phyloP scores from a whole-genome alignment of 2,888 invertebrate species.

The Invenusta paracnida region DNA sequence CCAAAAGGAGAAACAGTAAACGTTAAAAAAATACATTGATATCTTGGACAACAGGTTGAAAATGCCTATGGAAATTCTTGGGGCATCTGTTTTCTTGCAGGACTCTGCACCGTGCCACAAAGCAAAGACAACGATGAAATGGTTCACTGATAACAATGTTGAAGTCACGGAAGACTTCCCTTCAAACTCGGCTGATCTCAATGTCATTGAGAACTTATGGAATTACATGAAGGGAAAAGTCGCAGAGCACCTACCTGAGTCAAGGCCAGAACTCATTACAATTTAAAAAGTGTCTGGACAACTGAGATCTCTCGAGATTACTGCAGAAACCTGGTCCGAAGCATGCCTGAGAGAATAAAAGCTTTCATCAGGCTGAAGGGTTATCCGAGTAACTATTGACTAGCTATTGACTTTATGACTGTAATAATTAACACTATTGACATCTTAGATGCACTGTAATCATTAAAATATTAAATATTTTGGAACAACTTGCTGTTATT shows the following conservation, averaged over 20 bases:
- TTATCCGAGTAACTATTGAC: not conserved
- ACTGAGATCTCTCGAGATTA: not conserved
- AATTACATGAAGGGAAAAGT: not conserved
- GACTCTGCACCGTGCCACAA: slow-evolving; percentile 14
- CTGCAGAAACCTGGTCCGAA: not conserved
- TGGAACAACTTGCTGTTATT: not conserved
- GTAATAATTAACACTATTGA: too few species aligned
- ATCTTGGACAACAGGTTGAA: not conserved
- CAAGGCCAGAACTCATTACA: not conserved
- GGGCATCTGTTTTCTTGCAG: not conserved
- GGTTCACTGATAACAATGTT: not conserved
- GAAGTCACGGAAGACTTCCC: not conserved
- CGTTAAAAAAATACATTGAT: not conserved
- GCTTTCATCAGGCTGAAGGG: not conserved
- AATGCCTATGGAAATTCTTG: not conserved
- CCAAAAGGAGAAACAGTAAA: not conserved
- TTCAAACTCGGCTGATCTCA: not conserved
- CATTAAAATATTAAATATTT: not conserved
- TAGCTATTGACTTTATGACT: not conserved
- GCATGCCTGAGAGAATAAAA: not conserved
- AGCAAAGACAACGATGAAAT: not conserved
- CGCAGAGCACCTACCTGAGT: not conserved
- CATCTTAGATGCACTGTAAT: not conserved
- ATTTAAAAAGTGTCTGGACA: not conserved
- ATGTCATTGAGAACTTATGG: not conserved